Percentiles rank a stretch among this genome's conserved stretches.
Conservation (phyloP, 2,113 vertebrate species). For the Chelonoidis abingdonii region DNA sequence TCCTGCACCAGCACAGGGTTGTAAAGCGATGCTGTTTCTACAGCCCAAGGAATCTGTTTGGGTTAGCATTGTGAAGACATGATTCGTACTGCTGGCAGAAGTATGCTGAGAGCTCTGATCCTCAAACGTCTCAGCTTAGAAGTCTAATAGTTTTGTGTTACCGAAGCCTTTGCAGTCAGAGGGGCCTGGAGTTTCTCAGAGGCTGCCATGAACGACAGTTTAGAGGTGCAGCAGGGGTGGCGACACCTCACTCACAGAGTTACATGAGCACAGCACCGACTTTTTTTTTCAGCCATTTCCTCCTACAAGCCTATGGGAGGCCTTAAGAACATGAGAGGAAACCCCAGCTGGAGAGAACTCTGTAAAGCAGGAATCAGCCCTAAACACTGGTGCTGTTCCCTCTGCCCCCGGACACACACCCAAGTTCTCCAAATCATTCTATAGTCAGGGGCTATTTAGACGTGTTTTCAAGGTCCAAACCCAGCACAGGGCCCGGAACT, state of each 20-base stretch:
- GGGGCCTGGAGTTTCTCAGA: neutral
- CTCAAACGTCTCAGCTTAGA: neutral
- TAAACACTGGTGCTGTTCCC: neutral
- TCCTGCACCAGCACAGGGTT: neutral
- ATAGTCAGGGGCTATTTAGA: accelerated
- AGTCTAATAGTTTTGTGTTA: neutral
- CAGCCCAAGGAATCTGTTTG: neutral
- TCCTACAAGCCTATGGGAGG: neutral
- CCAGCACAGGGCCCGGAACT: neutral
- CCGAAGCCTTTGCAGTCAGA: neutral
- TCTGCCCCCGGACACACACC: accelerated
- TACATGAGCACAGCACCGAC: neutral
- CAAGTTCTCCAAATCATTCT: neutral
- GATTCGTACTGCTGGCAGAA: neutral
- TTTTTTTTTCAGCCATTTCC: neutral
- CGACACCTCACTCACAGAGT: neutral
- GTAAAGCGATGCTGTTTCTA: neutral
- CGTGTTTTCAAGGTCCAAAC: neutral
- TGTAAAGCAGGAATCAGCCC: neutral
- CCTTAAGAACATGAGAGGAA: neutral
- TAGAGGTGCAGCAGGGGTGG: neutral
- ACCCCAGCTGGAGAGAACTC: neutral
- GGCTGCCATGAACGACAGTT: neutral
- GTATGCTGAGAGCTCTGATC: neutral
- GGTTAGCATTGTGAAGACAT: neutral